Base-by-base conservation (phyloP, 2,113 vertebrate genomes). In the Crotophaga sulcirostris region DNA sequence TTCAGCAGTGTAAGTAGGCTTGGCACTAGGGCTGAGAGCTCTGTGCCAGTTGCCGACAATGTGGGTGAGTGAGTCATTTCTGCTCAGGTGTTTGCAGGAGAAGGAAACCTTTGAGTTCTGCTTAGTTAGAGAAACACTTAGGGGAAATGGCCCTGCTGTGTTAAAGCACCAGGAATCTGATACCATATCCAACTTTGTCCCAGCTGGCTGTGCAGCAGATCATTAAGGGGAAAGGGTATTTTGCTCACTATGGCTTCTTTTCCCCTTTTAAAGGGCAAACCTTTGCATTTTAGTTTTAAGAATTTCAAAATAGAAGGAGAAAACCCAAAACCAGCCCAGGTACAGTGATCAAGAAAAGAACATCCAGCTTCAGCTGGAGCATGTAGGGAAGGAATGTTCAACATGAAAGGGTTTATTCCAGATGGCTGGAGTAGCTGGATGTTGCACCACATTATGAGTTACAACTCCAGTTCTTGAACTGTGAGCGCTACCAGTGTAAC, bases 11-110 rank as follows among this genome's bases (percentile, higher is more conserved):
- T 21, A 33, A 58, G 13, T 16, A 81, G 58, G 20, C 17, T 93
- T 91, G 84, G 84, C 74, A 75, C 5, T n/a, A 42, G 75, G 75
- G 59, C 85, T 72, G 75, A 63, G 59, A 66, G 75, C 16, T 40
- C 55, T 77, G 75, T 52, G 68, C 87, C 74, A 76, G 78, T 7
- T 94, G 73, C 77, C 0, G 0, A 7, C 60, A 58, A 0, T 0
- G 66, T 45, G 66, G 5, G 49, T 85, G 89, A 96, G 54, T 96
- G 89, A 96, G 59, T 96, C 16, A 90, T 40, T 94, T 77, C 89
- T 90, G 75, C 87, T 96, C 90, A 94, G 93, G 93, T 97, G 84
- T 63, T 90, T 85, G 67, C 81, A 87, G 74, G 78, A 96, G 91
- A 89, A 82, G 93, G 78, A 93, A 94, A 69, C 68, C 66, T 87